Evolutionary conservation across 2,797 vertebrate species (phyloP), one percentile per base, ranked within the genome.

Genomic region (Pygocentrus nattereri): DNA sequence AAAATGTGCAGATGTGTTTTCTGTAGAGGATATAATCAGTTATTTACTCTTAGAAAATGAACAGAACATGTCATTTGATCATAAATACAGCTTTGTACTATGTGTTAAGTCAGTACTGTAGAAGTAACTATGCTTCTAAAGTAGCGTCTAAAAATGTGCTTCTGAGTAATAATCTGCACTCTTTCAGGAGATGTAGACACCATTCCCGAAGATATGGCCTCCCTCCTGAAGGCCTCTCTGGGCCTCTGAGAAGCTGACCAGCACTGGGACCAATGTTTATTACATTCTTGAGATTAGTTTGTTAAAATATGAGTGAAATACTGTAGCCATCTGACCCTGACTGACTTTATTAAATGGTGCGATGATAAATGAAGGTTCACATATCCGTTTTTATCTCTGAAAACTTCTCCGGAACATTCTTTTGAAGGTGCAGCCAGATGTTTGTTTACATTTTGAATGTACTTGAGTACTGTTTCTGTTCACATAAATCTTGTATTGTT

Each of bases 161-260:
- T 11, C 38, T 38, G 38, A 38, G 38, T 44, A 12, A 11, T 12
- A 10, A 44, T 21, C 64, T 67, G 18, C 41, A 2, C 49, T 38
- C 34, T 76, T 72, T 12, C 80, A 96, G 95, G 94, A 78, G 95
- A 95, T 67, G 95, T 95, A 87, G 96, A 95, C 71, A 89, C 85
- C 56, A 92, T 96, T 89, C 93, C 95, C 74, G 91, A 94, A 77
- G 95, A 96, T 87, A 95, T 96, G 93, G 95, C 95, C 27, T 94
- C 95, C 0, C 86, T 96, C 80, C 83, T 97, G 49, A 96, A 95
- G 90, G 91, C 94, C 4, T 96, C 95, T 0, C 86, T 96, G 87
- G 95, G 96, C 82, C 93, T 96, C 18, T 90, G 78, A 89, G 23
- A 67, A 61, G 21, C 15, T 68, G n/a, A 31, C 15, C 44, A 56